Conservation (phyloP, 1,140 invertebrate genomes). For the Centruroides sculpturatus region DNA sequence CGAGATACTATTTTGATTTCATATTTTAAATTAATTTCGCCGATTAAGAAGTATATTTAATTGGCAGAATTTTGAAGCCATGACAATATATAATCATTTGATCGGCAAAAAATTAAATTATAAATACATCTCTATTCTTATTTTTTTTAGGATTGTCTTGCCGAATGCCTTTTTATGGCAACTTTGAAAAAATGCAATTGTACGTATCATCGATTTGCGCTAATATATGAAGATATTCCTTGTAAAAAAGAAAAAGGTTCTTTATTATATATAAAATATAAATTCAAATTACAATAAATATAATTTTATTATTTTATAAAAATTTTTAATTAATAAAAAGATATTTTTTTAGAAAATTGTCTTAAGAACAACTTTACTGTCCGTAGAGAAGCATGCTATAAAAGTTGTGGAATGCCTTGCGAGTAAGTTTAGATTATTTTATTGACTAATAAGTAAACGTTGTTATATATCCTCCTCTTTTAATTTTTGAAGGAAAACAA, state of each 20-base stretch:
- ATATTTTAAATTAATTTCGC: too few relatives aligned
- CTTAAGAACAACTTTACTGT: neutral
- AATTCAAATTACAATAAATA: too few relatives aligned
- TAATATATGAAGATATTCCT: neutral
- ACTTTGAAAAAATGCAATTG: neutral
- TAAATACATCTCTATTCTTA: too few relatives aligned
- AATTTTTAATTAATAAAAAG: neutral
- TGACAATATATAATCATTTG: too few relatives aligned
- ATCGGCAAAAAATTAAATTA: too few relatives aligned
- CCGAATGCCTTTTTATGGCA: too few relatives aligned
- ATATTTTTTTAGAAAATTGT: neutral
- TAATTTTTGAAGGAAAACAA: conserved; percentile 3
- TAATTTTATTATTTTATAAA: too few relatives aligned
- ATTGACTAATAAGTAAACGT: neutral
- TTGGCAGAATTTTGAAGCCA: too few relatives aligned
- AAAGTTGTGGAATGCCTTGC: conserved; percentile 7
- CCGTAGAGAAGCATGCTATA: conserved; percentile 3
- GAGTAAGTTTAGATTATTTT: neutral
- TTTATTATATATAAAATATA: neutral
- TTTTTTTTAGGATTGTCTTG: too few relatives aligned
- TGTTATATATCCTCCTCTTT: neutral
- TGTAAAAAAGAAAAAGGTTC: neutral
- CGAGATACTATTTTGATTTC: too few relatives aligned
- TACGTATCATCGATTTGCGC: neutral
- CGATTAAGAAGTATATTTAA: too few relatives aligned